A percentile compares a stretch with the other conserved stretches of the same genome.
phyloP scores from a whole-genome alignment of 2,797 vertebrate species.

The Squalus acanthias region DNA sequence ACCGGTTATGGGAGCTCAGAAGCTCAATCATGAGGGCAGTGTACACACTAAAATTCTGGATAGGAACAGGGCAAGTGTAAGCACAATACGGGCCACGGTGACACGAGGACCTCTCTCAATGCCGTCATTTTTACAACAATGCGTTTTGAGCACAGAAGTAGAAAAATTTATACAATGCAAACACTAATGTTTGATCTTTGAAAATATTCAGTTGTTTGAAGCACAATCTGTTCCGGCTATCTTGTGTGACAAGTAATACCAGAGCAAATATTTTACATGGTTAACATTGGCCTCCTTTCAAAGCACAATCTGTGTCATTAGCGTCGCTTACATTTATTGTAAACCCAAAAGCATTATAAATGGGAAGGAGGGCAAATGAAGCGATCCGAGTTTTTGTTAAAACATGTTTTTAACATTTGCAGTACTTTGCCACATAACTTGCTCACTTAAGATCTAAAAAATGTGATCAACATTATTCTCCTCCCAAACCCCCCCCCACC shows the following conservation, averaged over 20 bases:
- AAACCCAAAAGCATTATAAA: not conserved
- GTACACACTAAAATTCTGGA: not conserved
- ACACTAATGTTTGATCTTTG: not conserved
- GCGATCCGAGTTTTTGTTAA: not conserved
- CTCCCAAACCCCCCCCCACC: not conserved
- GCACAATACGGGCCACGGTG: constrained; percentile 3
- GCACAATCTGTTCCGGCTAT: not conserved
- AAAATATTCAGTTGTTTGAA: not conserved
- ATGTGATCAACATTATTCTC: not conserved
- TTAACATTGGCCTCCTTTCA: not conserved
- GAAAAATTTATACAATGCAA: not conserved
- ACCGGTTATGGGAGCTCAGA: not conserved
- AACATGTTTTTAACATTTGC: not conserved
- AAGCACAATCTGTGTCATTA: not conserved
- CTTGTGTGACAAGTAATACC: not conserved
- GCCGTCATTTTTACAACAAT: not conserved
- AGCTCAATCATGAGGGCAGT: not conserved
- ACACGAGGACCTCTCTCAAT: not conserved
- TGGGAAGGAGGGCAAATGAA: not conserved
- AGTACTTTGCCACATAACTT: not conserved
- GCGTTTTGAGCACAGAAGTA: not conserved
- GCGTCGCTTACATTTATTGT: not conserved
- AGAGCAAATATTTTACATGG: not conserved
- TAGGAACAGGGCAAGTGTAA: not conserved
- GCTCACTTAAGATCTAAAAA: not conserved